phyloP scores from a whole-genome alignment of 2,797 vertebrate genomes.

The Etheostoma nigrum region DNA sequence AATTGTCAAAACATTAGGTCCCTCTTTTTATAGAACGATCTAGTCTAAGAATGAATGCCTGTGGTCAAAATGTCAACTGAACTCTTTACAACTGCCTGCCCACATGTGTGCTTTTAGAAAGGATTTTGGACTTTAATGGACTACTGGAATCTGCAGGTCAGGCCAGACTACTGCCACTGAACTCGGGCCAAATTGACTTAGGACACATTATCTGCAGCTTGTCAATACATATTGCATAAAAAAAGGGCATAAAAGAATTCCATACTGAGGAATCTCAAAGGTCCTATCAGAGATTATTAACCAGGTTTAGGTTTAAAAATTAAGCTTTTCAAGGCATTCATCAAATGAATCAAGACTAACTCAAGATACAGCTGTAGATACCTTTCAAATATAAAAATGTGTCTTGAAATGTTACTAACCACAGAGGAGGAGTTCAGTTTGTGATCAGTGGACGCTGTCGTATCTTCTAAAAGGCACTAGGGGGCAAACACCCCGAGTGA shows the following conservation, averaged over 20 bases:
- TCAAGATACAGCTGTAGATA: neutral
- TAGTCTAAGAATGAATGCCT: conserved; percentile 11
- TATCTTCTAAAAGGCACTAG: conserved; percentile 31
- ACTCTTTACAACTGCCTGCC: conserved; percentile 13
- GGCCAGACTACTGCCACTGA: conserved; percentile 59
- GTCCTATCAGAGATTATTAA: neutral
- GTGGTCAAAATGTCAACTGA: conserved; percentile 23
- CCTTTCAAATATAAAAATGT: neutral
- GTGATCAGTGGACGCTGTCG: neutral
- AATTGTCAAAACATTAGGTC: neutral
- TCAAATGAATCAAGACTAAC: neutral
- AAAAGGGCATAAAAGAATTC: conserved; percentile 44
- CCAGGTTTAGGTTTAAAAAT: neutral
- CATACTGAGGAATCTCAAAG: conserved; percentile 5
- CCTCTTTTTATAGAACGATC: neutral
- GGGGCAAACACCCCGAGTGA: conserved; percentile 11
- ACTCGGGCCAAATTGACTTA: conserved; percentile 68
- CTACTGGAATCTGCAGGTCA: conserved; percentile 62
- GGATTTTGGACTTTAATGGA: conserved; percentile 65
- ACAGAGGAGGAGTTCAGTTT: neutral
- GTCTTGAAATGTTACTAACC: neutral
- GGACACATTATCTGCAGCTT: conserved; percentile 67
- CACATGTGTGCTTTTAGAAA: conserved; percentile 53
- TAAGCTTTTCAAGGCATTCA: neutral
- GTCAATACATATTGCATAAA: conserved; percentile 72